Conservation (phyloP, 2,113 vertebrate genomes). For the Monarcha castaneiventris region DNA sequence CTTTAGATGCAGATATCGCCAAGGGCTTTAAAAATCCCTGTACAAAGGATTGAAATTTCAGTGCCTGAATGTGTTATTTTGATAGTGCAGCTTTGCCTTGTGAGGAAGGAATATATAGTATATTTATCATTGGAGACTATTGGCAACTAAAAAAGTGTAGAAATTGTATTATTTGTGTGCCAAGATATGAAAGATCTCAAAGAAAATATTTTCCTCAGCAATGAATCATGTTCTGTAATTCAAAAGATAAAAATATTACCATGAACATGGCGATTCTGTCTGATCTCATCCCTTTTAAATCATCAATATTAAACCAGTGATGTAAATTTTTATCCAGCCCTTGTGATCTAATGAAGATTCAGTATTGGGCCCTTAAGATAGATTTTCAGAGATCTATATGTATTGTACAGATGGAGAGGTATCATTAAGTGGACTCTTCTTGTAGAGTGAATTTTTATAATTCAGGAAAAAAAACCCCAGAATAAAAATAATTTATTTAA, state of each 20-base stretch:
- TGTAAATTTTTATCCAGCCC: neutral
- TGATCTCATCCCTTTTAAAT: neutral
- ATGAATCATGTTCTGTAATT: neutral
- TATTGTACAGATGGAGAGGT: neutral
- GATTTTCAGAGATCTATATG: neutral
- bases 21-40: neutral
- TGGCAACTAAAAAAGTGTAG: neutral
- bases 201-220: neutral
- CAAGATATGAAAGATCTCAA: neutral
- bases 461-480: neutral
- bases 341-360: neutral
- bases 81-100: neutral
- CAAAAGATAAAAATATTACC: neutral
- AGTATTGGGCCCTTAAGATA: neutral
- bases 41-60: neutral
- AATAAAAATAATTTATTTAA: neutral
- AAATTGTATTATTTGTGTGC: neutral
- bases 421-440: neutral
- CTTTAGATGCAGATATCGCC: neutral
- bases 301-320: neutral
- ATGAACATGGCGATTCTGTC: neutral
- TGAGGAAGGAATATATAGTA: neutral
- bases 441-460: neutral
- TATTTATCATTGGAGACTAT: neutral
- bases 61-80: neutral